Conservation (phyloP, 2,113 vertebrate species). For the Gavialis gangeticus region DNA sequence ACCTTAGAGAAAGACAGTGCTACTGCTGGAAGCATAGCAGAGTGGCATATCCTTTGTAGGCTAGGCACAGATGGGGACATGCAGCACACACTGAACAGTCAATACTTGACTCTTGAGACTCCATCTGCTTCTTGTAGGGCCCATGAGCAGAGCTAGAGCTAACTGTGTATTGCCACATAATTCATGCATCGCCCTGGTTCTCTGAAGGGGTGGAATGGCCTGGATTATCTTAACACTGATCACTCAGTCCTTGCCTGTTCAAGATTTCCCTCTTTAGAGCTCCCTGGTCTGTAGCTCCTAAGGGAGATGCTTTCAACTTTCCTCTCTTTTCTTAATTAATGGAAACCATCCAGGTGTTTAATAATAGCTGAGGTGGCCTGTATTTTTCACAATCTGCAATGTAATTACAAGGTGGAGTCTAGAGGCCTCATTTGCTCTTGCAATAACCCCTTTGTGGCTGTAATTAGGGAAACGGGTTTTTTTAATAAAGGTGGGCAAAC, state of each 20-base stretch:
- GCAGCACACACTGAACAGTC: background rate
- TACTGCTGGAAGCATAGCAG: background rate
- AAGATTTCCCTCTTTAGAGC: background rate
- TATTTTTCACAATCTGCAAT: background rate
- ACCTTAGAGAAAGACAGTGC: background rate
- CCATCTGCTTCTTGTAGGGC: background rate
- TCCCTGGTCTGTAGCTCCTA: background rate
- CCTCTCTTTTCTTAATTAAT: background rate
- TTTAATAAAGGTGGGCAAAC: background rate
- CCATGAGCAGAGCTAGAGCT: background rate
- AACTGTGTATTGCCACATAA: accelerated
- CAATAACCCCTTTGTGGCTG: background rate
- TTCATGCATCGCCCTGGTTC: background rate
- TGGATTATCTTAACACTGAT: background rate
- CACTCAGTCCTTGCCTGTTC: accelerated
- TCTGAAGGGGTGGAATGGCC: accelerated
- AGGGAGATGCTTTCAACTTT: background rate
- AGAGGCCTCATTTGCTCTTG: accelerated
- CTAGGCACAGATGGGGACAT: accelerated
- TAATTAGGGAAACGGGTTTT: background rate
- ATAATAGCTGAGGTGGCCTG: background rate
- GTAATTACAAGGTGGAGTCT: background rate
- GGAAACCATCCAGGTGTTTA: background rate
- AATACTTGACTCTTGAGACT: background rate
- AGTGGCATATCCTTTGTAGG: background rate